These are phyloP conservation scores for Hystrix brachyura DNA, from an alignment of 2,113 vertebrate species.

Conservation along the genomic window DNA sequence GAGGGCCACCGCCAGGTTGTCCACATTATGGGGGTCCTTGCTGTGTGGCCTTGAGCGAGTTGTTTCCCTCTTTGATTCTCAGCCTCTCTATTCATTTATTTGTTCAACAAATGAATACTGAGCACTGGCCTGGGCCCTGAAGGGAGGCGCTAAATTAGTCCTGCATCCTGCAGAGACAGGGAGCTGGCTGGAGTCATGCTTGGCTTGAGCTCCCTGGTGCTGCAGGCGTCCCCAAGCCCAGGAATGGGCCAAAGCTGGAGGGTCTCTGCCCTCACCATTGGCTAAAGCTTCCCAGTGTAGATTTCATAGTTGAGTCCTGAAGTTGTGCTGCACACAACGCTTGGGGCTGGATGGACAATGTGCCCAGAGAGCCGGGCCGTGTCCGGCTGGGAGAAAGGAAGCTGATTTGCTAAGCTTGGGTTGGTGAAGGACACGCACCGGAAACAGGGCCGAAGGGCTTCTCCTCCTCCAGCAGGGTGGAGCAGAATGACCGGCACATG, in stretches of 20 bases:
- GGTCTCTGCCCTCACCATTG: background rate
- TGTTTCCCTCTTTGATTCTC: background rate
- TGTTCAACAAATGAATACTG: background rate
- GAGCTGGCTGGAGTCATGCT: background rate
- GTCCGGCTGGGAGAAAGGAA: no score
- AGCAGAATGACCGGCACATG: fast-evolving
- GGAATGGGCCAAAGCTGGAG: background rate
- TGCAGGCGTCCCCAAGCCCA: background rate
- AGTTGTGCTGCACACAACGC: fast-evolving
- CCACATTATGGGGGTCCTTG: background rate
- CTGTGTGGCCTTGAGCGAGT: background rate
- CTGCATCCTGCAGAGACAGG: background rate
- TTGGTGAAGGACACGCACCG: background rate
- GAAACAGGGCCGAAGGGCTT: no score
- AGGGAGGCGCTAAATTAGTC: fast-evolving
- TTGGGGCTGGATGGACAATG: background rate
- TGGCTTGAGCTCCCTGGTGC: background rate
- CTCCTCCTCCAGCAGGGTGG: no score
- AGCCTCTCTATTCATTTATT: background rate
- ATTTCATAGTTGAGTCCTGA: background rate
- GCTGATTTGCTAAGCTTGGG: background rate
- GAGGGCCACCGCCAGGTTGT: fast-evolving
- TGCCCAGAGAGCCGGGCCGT: background rate
- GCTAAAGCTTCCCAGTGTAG: background rate
- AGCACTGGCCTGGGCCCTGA: background rate